phyloP scores from a whole-genome alignment of 1,140 invertebrate genomes.

The Araneus ventricosus region DNA sequence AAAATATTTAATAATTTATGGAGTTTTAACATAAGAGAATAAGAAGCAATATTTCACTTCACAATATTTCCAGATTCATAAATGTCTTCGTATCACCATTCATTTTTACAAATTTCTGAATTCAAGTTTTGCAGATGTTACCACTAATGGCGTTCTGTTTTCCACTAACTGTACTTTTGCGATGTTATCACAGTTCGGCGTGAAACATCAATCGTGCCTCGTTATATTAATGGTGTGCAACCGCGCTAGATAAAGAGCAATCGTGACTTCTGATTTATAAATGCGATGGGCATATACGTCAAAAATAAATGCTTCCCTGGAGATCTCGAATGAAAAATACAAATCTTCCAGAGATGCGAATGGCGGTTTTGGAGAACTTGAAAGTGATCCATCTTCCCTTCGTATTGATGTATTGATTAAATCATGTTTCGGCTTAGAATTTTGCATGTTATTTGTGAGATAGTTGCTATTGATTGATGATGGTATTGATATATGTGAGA shows the following conservation, averaged over 20 bases:
- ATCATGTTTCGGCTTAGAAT: too few relatives aligned
- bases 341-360: background rate
- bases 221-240: conserved; percentile 18
- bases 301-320: conserved; percentile 41
- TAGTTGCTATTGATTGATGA: too few relatives aligned
- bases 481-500: too few relatives aligned
- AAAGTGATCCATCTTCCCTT: background rate
- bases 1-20: too few relatives aligned
- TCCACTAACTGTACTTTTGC: background rate
- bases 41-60: too few relatives aligned
- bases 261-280: conserved; percentile 58
- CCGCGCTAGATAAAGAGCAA: conserved; percentile 20
- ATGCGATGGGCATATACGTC: conserved; percentile 2
- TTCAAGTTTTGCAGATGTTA: background rate
- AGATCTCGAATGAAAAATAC: background rate
- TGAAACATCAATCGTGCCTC: background rate
- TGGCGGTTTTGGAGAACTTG: background rate
- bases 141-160: background rate
- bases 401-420: conserved; percentile 7
- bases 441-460: too few relatives aligned
- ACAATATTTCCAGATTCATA: background rate
- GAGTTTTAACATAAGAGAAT: too few relatives aligned
- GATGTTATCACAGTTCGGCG: background rate
- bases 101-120: background rate
- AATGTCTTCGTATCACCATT: background rate